Evolutionary conservation across 1,140 invertebrate species (phyloP).

Genomic region (Elysia chlorotica): DNA sequence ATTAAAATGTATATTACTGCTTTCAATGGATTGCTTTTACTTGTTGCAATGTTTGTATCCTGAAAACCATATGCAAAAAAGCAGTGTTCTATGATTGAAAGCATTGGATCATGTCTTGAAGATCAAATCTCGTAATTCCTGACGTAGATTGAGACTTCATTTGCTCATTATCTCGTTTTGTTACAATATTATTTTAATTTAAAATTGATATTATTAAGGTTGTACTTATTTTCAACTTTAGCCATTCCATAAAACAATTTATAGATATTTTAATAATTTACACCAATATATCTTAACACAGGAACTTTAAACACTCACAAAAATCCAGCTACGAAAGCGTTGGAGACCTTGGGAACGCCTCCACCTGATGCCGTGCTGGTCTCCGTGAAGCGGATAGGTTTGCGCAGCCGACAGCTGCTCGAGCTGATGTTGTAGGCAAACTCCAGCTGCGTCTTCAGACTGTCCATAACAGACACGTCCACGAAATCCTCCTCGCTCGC

Average conservation of each 20-base stretch:
- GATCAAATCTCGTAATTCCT: no score
- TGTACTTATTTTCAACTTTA: not conserved
- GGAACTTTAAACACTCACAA: not conserved
- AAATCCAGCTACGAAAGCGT: not conserved
- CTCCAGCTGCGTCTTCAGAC: not conserved
- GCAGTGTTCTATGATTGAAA: no score
- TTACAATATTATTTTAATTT: not conserved
- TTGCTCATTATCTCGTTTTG: not conserved
- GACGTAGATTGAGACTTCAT: not conserved
- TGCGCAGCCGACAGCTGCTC: not conserved
- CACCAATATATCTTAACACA: not conserved
- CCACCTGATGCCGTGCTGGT: slow-evolving; percentile 8
- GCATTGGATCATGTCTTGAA: no score
- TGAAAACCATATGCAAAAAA: not conserved
- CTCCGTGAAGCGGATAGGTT: slow-evolving; percentile 13
- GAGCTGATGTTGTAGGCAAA: not conserved
- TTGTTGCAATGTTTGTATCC: not conserved
- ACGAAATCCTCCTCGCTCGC: not conserved
- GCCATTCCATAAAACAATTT: not conserved
- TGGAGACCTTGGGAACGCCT: slow-evolving; percentile 6
- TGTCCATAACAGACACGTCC: not conserved
- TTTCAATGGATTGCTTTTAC: not conserved
- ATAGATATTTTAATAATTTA: not conserved
- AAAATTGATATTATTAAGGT: not conserved
- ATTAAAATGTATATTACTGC: not conserved